These are phyloP conservation scores for Salminus brasiliensis DNA, from an alignment of 2,113 vertebrate species.

Conservation along the genomic window DNA sequence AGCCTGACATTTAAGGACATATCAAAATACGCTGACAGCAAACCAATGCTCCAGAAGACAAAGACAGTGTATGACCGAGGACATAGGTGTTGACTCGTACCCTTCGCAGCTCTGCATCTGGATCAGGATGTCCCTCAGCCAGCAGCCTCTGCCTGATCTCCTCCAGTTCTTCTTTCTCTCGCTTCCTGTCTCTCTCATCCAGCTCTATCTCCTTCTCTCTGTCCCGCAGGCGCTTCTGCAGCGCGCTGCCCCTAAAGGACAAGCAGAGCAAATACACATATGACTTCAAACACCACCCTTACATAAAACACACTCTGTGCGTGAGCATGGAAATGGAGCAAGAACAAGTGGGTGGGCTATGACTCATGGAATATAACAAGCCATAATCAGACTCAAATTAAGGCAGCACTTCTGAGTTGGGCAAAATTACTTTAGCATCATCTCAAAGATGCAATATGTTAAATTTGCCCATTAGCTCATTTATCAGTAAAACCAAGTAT, in stretches of 20 bases:
- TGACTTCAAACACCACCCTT: not conserved
- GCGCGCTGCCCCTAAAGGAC: conserved; percentile 91
- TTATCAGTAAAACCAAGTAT: not conserved
- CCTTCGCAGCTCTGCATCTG: conserved; percentile 96
- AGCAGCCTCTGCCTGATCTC: conserved; percentile 96
- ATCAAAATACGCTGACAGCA: not conserved
- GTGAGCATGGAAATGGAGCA: not conserved
- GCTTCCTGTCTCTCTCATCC: conserved; percentile 96
- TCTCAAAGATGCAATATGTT: not conserved
- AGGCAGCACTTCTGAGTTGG: not conserved
- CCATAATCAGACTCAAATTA: not conserved
- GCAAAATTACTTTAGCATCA: not conserved
- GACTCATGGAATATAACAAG: not conserved
- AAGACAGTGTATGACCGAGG: too few relatives aligned
- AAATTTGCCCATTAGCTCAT: not conserved
- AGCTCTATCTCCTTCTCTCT: conserved; percentile 97
- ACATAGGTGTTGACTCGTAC: conserved; percentile 70
- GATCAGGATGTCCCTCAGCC: conserved; percentile 97
- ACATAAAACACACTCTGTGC: not conserved
- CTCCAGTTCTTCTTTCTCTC: conserved; percentile 97
- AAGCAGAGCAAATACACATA: conserved; percentile 48
- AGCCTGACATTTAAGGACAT: not conserved
- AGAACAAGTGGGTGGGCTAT: not conserved
- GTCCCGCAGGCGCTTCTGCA: conserved; percentile 97
- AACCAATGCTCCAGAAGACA: not conserved